Conservation (phyloP, 2,888 invertebrate species). For the Hypercompe scribonia region DNA sequence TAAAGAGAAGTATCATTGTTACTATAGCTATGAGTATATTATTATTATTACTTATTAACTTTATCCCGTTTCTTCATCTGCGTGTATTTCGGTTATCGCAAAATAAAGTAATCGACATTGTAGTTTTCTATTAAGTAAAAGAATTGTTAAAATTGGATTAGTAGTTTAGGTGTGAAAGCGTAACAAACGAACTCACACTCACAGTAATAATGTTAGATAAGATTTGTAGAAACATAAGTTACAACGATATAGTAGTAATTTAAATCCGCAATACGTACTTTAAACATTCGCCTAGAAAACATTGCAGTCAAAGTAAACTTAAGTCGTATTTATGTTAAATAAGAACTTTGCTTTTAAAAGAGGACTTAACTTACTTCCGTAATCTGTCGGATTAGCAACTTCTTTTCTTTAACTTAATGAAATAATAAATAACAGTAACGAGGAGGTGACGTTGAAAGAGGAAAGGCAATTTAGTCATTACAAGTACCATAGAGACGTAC, state of each 20-base stretch:
- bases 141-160: too few species aligned
- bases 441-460: background rate
- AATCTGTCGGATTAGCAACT: background rate
- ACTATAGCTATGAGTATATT: background rate
- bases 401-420: background rate
- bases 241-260: background rate
- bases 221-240: background rate
- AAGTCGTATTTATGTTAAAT: background rate
- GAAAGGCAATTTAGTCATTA: background rate
- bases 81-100: too few species aligned
- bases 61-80: too few species aligned
- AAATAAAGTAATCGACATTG: too few species aligned
- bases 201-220: too few species aligned
- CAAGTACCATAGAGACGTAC: background rate
- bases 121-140: too few species aligned
- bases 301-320: background rate
- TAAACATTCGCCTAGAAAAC: background rate
- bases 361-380: background rate
- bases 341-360: slow-evolving; percentile 1
- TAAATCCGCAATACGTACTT: background rate
- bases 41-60: too few species aligned
- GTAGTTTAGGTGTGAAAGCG: too few species aligned
- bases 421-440: background rate
- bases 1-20: too few species aligned
- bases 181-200: too few species aligned